Base-by-base conservation (phyloP, 2,888 invertebrate genomes). In the Syritta pipiens region DNA sequence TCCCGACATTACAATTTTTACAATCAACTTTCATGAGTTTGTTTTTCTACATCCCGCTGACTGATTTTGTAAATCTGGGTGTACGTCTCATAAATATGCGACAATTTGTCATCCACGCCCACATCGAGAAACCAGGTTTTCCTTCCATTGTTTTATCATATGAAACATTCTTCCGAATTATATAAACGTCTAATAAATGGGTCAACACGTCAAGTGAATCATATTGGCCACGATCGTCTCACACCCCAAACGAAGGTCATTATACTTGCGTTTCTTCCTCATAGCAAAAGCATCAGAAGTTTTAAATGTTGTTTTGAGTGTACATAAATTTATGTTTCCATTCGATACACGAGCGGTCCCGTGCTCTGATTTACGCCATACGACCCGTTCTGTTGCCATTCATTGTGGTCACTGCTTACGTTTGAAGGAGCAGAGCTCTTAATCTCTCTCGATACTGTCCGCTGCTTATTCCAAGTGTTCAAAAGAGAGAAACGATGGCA, bases 171-270 rank as follows among this genome's bases (percentile, higher is more conserved):
- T 24, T 28, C 17, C 20, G 46, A 9, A 4, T 24, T 48, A 37
- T 22, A 9, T 20, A 7, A 22, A 7, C 12, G 4, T 17, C n/a
- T 10, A 37, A 40, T 28, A 69, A 76, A 69, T 69, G 35, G 77
- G 77, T 77, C 71, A 77, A 69, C 49, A 28, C 49, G 22, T 6
- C 44, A 37, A 53, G 20, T 69, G 57, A 76, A 30, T 59, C 76
- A 60, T 20, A 37, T 17, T 30, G 32, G 9, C 14, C 40, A 48
- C 48, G 19, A 48, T 24, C 44, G 28, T 9, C 20, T 30, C 30
- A 17, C 5, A 28, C 7, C 46, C 37, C 7, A 7, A 17, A 3
- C 28, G 53, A 77, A 77, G 65, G 71, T 65, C 71, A 60, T 48
- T 48, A 60, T 48, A 53, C 55, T 62, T 69, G 40, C 37, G 26